phyloP scores from a whole-genome alignment of 1,140 invertebrate species.

The Prorops nasuta region DNA sequence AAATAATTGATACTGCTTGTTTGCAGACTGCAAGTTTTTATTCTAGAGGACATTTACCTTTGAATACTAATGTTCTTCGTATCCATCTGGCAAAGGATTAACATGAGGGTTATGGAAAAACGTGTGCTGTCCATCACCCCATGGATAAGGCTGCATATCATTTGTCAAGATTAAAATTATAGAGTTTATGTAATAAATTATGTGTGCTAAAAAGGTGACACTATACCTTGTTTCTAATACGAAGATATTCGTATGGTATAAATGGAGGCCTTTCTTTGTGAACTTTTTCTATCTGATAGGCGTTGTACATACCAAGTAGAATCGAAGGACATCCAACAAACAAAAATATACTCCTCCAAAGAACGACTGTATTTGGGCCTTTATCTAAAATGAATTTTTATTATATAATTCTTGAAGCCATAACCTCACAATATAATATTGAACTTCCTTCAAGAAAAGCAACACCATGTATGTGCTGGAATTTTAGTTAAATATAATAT shows the following conservation, averaged over 20 bases:
- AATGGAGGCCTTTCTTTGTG: background rate
- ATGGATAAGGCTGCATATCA: slow-evolving; percentile 53
- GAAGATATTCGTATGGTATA: slow-evolving; percentile 15
- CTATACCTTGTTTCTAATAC: slow-evolving; percentile 26
- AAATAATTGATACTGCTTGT: too few relatives aligned
- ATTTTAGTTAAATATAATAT: too few relatives aligned
- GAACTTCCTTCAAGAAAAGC: too few relatives aligned
- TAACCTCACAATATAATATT: too few relatives aligned
- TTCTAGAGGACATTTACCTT: too few relatives aligned
- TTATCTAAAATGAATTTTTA: too few relatives aligned
- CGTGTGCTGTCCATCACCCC: slow-evolving; percentile 63
- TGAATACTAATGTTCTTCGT: too few relatives aligned
- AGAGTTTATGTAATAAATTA: background rate
- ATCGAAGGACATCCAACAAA: slow-evolving; percentile 19
- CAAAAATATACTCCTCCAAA: slow-evolving; percentile 17
- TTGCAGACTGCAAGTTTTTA: too few relatives aligned
- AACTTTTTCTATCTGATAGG: slow-evolving; percentile 4
- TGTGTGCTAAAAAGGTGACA: background rate
- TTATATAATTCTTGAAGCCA: too few relatives aligned
- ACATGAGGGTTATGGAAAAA: slow-evolving; percentile 60
- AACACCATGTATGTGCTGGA: too few relatives aligned
- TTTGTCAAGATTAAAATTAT: background rate
- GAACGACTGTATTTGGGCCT: background rate
- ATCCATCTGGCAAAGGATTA: slow-evolving; percentile 56
- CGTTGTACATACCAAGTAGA: slow-evolving; percentile 10